Conservation (phyloP, 2,888 invertebrate species). For the Apodemia hepburni region DNA sequence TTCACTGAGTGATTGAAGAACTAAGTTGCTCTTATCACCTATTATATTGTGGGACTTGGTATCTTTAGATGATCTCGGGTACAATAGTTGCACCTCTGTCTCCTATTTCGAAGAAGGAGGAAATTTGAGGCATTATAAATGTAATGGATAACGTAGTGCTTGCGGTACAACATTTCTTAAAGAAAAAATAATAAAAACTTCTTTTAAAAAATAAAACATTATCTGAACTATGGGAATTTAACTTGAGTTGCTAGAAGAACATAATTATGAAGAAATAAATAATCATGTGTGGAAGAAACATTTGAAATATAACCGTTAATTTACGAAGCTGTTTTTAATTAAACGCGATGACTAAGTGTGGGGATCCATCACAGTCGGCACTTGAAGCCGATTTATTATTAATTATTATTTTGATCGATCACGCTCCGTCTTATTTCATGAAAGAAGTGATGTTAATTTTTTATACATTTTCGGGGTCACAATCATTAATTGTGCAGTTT, state of each 20-base stretch:
- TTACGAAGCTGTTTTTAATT: constrained; percentile 72
- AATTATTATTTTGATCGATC: constrained; percentile 79
- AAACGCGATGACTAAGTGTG: constrained; percentile 76
- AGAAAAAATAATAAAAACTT: too few species aligned
- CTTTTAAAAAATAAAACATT: too few species aligned
- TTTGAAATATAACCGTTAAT: constrained; percentile 70
- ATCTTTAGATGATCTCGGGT: too few species aligned
- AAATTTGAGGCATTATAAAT: too few species aligned
- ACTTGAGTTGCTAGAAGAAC: neutral
- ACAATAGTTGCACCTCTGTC: too few species aligned
- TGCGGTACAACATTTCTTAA: too few species aligned
- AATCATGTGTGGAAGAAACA: constrained; percentile 49
- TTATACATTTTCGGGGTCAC: constrained; percentile 46
- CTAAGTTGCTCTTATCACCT: too few species aligned
- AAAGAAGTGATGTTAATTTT: constrained; percentile 54
- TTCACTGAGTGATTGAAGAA: too few species aligned
- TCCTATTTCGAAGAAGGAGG: too few species aligned
- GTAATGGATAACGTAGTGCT: too few species aligned
- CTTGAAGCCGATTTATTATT: constrained; percentile 68
- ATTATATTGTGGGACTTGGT: too few species aligned
- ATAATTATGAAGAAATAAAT: constrained; percentile 28
- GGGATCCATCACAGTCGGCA: constrained; percentile 66
- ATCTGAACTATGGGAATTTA: neutral
- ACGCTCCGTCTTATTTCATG: constrained; percentile 71
- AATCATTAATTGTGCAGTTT: constrained; percentile 59